phyloP scores from a whole-genome alignment of 2,113 vertebrate genomes.

The Pholis gunnellus region DNA sequence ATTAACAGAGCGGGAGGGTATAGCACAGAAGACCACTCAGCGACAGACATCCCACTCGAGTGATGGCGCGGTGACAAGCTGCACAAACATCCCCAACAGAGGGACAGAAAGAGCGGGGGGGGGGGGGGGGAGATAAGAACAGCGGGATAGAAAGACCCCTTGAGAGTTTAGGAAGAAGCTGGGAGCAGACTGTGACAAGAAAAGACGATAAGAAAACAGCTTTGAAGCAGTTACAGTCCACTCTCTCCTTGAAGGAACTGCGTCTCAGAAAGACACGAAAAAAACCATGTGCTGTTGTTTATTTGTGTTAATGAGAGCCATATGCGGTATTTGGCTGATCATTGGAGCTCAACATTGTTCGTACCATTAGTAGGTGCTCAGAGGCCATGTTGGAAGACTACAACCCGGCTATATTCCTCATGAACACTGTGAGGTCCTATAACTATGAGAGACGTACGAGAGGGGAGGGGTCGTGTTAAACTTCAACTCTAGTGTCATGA shows the following conservation, averaged over 20 bases:
- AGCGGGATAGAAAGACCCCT: background rate
- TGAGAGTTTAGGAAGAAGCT: slow-evolving; percentile 28
- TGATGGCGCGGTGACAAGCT: slow-evolving; percentile 69
- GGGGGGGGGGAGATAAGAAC: slow-evolving; percentile 38
- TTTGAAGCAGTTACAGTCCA: background rate
- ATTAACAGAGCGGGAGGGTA: slow-evolving; percentile 57
- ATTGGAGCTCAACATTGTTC: background rate
- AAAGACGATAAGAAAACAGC: slow-evolving; percentile 17
- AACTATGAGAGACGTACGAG: background rate
- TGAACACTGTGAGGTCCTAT: background rate
- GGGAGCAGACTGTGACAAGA: slow-evolving; percentile 28
- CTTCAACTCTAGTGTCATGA: background rate
- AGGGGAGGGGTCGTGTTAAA: background rate
- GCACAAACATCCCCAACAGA: slow-evolving; percentile 76
- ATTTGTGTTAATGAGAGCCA: background rate
- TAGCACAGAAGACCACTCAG: slow-evolving; percentile 55
- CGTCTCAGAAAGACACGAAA: background rate
- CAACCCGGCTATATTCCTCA: background rate
- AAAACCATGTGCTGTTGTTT: background rate
- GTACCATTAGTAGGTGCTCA: background rate
- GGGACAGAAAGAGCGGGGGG: slow-evolving; percentile 48
- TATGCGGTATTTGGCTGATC: background rate
- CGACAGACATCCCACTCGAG: slow-evolving; percentile 58
- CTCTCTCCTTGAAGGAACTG: background rate
- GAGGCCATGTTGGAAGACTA: background rate